phyloP scores from a whole-genome alignment of 2,797 vertebrate genomes.

The Dryobates pubescens region DNA sequence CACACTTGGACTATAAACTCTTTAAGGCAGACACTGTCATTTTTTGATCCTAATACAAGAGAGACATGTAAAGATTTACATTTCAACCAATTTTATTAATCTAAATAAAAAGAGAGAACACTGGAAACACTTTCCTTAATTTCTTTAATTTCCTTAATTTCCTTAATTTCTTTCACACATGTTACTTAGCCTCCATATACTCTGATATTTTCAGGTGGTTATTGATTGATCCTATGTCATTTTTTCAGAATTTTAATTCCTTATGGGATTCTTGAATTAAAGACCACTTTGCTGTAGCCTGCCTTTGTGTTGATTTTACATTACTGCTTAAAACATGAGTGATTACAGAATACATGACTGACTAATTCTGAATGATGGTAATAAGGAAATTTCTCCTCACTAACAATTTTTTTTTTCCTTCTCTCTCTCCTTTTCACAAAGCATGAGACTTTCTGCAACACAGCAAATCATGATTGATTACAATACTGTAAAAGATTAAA shows the following conservation, averaged over 20 bases:
- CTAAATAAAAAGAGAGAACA: background rate
- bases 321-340: slow-evolving; percentile 69
- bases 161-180: slow-evolving; percentile 10
- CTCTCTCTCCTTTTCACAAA: slow-evolving; percentile 33
- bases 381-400: slow-evolving; percentile 53
- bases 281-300: background rate
- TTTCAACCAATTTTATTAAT: background rate
- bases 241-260: slow-evolving; percentile 35
- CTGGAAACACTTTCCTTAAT: background rate
- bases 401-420: slow-evolving; percentile 43
- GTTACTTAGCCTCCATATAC: slow-evolving; percentile 3
- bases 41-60: background rate
- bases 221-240: slow-evolving; percentile 57
- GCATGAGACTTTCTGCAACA: slow-evolving; percentile 35
- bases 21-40: background rate
- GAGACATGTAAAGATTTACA: background rate
- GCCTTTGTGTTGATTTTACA: slow-evolving; percentile 67
- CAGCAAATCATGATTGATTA: slow-evolving; percentile 67
- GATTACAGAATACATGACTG: slow-evolving; percentile 60
- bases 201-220: slow-evolving; percentile 46
- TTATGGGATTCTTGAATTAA: slow-evolving; percentile 43
- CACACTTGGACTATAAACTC: background rate
- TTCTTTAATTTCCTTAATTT: no score
- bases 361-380: slow-evolving; percentile 68
- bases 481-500: slow-evolving; percentile 57